Evolutionary conservation across 2,888 invertebrate genomes (phyloP), one percentile per base, ranked within the genome.

Genomic region (Palloptera scutellata): DNA sequence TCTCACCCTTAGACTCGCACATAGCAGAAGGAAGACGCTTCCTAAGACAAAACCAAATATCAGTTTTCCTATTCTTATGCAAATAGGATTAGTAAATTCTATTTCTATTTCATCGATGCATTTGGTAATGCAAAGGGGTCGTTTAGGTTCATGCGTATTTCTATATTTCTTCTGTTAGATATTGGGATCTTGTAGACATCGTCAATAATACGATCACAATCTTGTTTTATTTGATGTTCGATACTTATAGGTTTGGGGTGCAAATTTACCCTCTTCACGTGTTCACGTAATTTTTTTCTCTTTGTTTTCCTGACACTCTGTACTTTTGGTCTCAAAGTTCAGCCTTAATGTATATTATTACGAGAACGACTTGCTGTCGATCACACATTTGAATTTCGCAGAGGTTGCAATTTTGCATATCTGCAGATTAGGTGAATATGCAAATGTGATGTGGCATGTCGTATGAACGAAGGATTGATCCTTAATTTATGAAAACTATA

Each of bases 1-100:
- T n/a, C 54, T 20, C 61, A 61, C 17, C 54, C 53, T 11, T 30
- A 52, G 51, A 30, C 6, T 60, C 70, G 63, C 13, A 5, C 15
- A 20, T 4, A 42, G 57, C 66, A n/a, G 17, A 66, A 67, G 73
- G 76, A 75, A 76, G 78, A 78, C 76, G 74, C 75, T 71, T 71
- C 72, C 73, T 72, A 64, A 81, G 78, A 77, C 78, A 80, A 78
- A 79, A 81, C 79, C 81, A 79, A 82, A 83, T 84, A 81, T 83
- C 82, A 83, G 78, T 82, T 83, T 82, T 80, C 79, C 75, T 76
- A 82, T 83, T 83, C 80, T 81, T 79, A 83, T 83, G 83, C 84
- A 83, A 83, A 83, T 83, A 77, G 76, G 75, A 30, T 30, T 30
- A 30, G 30, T 4, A 30, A 30, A 30, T 30, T 30, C 6, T 30